phyloP scores from a whole-genome alignment of 64 coral and sea anemone genomes.

The Astreopora myriophthalma region DNA sequence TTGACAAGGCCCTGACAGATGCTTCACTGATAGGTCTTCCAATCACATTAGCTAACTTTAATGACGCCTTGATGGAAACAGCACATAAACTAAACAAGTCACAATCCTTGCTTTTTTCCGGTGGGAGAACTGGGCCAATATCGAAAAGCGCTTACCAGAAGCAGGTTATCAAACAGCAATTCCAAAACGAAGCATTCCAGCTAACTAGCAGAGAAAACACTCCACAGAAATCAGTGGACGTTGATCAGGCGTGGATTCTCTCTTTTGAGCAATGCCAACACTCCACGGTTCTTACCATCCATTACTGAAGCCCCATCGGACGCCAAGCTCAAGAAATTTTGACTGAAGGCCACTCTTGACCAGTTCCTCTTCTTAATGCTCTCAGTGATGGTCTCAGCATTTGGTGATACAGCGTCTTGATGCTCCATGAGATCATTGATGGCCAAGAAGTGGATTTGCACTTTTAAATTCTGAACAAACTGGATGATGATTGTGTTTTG shows the following conservation, averaged over 20 bases:
- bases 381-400: slow-evolving; percentile 43
- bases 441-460: slow-evolving; percentile 1
- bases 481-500: slow-evolving; percentile 13
- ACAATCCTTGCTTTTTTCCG: slow-evolving; percentile 26
- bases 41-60: slow-evolving; percentile 28
- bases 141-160: slow-evolving; percentile 34
- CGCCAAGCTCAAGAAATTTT: slow-evolving; percentile 49
- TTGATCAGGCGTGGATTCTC: slow-evolving; percentile 27
- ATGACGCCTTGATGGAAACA: background rate
- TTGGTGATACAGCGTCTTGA: background rate
- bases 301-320: slow-evolving; percentile 63
- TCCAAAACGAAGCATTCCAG: slow-evolving; percentile 35
- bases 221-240: slow-evolving; percentile 2
- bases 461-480: background rate
- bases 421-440: background rate
- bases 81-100: slow-evolving; percentile 43
- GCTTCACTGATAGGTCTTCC: no score
- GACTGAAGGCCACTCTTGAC: slow-evolving; percentile 1
- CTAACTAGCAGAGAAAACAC: slow-evolving; percentile 34
- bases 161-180: slow-evolving; percentile 39
- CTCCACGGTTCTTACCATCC: slow-evolving; percentile 26
- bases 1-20: no score
- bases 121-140: slow-evolving; percentile 9
- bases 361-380: slow-evolving; percentile 53
- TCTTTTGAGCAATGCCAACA: slow-evolving; percentile 44